Conservation (phyloP, 1,140 invertebrate genomes). For the Drosophila ficusphila region DNA sequence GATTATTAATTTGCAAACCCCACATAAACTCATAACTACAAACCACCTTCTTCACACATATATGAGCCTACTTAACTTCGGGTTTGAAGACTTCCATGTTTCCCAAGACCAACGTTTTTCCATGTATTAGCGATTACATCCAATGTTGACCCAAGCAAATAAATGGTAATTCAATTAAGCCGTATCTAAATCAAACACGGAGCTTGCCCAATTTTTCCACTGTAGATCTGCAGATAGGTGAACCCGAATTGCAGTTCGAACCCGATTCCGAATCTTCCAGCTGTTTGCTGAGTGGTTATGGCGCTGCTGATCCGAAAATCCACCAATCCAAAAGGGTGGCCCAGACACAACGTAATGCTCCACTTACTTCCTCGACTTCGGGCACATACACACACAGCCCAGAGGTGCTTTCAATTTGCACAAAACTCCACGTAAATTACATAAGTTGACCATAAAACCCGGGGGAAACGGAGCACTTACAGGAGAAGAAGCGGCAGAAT, state of each 20-base stretch:
- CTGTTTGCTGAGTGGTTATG: constrained; percentile 50
- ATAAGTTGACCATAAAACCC: constrained; percentile 64
- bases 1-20: not conserved
- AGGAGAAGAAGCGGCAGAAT: constrained; percentile 30
- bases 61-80: constrained; percentile 3
- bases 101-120: constrained; percentile 18
- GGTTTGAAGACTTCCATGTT: constrained; percentile 16
- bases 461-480: constrained; percentile 30
- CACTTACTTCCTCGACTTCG: constrained; percentile 73
- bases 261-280: constrained; percentile 19
- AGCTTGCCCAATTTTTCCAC: constrained; percentile 36
- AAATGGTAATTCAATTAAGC: constrained; percentile 34
- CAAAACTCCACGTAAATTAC: constrained; percentile 80
- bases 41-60: constrained; percentile 13
- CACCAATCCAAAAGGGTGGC: constrained; percentile 58
- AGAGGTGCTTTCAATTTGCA: constrained; percentile 76
- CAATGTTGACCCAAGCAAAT: constrained; percentile 8
- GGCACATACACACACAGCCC: constrained; percentile 18
- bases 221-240: constrained; percentile 21
- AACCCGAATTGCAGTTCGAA: constrained; percentile 6
- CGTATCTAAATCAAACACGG: constrained; percentile 7
- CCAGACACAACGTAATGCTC: constrained; percentile 69
- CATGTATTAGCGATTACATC: not conserved
- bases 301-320: constrained; percentile 12
- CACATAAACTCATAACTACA: not conserved